Percentiles rank a stretch among this genome's conserved stretches.
Conservation (phyloP, 2,797 vertebrate species). For the Cetoscarus ocellatus region DNA sequence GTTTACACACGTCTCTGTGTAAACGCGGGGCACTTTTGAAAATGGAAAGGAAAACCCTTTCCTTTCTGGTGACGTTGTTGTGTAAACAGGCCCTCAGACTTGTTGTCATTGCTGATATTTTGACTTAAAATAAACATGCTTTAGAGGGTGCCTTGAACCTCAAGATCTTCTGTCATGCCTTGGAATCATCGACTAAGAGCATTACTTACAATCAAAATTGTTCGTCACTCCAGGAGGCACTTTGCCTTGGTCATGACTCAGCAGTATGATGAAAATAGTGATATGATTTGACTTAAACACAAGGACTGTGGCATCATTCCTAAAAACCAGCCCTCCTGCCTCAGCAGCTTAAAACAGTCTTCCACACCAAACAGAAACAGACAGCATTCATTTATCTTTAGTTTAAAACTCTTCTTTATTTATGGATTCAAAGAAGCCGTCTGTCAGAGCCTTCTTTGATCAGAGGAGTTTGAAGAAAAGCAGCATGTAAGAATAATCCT, state of each 20-base stretch:
- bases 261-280: conserved; percentile 47
- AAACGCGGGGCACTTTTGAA: no score
- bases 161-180: no score
- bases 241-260: conserved; percentile 22
- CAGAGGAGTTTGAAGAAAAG: conserved; percentile 22
- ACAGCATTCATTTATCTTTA: conserved; percentile 60
- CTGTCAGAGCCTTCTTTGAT: conserved; percentile 43
- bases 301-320: conserved; percentile 50
- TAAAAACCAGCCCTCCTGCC: conserved; percentile 13
- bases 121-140: no score
- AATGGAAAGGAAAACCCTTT: no score
- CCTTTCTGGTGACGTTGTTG: no score
- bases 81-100: no score
- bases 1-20: no score
- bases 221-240: conserved; percentile 66
- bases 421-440: conserved; percentile 42
- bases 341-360: conserved; percentile 21
- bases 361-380: conserved; percentile 36
- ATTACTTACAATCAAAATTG: conserved; percentile 24
- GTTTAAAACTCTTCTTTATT: conserved; percentile 26
- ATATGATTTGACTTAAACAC: conserved; percentile 50
- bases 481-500: conserved; percentile 25
- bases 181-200: no score
- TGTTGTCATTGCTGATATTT: no score
- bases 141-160: no score